Conservation (phyloP, 2,797 vertebrate species). For the Kryptopterus vitreolus region DNA sequence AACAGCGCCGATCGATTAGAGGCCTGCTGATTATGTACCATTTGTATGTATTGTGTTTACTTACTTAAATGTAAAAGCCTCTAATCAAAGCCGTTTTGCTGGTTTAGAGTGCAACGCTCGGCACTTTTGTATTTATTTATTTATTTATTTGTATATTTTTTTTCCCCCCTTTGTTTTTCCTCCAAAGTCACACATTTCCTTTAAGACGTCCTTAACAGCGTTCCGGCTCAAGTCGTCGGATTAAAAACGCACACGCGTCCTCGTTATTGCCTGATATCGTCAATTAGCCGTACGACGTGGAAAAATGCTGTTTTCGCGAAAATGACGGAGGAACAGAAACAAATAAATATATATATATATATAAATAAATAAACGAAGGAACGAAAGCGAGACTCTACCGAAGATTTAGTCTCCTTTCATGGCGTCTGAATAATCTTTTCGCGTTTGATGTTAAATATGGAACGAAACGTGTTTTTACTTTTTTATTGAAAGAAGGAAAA, state of each 20-base stretch:
- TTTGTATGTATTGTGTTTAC: constrained; percentile 64
- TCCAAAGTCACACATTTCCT: not conserved
- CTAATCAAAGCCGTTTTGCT: constrained; percentile 53
- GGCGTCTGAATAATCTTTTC: too few species aligned
- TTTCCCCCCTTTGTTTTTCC: not conserved
- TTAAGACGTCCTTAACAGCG: not conserved
- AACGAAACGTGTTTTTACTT: too few species aligned
- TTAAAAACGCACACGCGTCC: not conserved
- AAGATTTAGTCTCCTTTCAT: too few species aligned
- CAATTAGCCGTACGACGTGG: not conserved
- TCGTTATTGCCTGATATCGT: not conserved
- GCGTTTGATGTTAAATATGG: too few species aligned
- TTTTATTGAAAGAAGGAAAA: too few species aligned
- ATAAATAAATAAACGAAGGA: not conserved
- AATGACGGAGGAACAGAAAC: not conserved
- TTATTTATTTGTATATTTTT: too few species aligned
- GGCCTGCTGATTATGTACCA: constrained; percentile 57
- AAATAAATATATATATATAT: not conserved
- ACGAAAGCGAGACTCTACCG: not conserved
- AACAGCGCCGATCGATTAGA: constrained; percentile 56
- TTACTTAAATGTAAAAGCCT: constrained; percentile 53
- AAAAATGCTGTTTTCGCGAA: not conserved
- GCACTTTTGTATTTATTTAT: not conserved
- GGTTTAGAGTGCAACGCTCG: constrained; percentile 44
- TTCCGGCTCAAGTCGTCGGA: too few species aligned